Conservation (phyloP, 2,797 vertebrate species). For the Siniperca obscura region DNA sequence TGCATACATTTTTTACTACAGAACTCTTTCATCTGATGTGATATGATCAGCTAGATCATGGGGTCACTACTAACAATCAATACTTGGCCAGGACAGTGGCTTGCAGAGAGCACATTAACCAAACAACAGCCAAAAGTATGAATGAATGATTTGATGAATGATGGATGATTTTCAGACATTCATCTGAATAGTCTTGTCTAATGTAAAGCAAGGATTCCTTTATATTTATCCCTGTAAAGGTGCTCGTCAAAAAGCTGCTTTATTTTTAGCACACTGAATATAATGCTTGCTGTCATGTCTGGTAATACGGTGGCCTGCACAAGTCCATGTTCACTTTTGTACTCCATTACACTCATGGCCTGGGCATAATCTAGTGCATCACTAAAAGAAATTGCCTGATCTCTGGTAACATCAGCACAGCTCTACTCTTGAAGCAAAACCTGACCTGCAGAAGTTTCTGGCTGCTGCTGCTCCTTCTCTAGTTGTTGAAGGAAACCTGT, state of each 20-base stretch:
- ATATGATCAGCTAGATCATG: background rate
- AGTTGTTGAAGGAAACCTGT: slow-evolving; percentile 51
- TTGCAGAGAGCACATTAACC: background rate
- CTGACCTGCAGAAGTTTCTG: slow-evolving; percentile 62
- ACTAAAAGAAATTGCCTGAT: background rate
- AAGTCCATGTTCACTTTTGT: background rate
- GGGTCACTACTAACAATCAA: background rate
- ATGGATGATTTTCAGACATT: background rate
- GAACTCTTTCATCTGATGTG: background rate
- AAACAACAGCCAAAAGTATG: background rate
- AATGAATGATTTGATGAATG: too few relatives aligned
- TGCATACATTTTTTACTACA: background rate
- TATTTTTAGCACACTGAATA: background rate
- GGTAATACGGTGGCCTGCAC: background rate
- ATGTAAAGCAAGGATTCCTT: background rate
- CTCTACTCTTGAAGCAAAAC: slow-evolving; percentile 9
- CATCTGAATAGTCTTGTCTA: background rate
- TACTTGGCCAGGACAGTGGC: background rate
- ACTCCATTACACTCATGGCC: background rate
- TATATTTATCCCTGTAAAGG: background rate
- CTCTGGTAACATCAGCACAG: background rate
- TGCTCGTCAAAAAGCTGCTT: background rate
- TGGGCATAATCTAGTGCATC: background rate
- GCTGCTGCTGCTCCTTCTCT: slow-evolving; percentile 39
- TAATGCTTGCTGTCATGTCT: background rate